These are phyloP conservation scores for Zele albiditarsus DNA, from an alignment of 2,888 invertebrate genomes.

Conservation along the genomic window DNA sequence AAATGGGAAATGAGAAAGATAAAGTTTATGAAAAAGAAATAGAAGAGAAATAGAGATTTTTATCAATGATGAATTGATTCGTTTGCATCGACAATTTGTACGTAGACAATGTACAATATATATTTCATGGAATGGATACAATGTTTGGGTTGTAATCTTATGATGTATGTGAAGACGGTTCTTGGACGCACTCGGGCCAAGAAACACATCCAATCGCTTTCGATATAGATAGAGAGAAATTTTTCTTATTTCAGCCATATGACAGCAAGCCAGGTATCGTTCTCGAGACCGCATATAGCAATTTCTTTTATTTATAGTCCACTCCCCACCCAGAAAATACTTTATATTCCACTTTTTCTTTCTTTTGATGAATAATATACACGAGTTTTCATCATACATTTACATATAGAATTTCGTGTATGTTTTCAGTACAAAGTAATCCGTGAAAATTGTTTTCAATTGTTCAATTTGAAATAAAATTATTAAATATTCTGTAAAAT, in stretches of 20 bases:
- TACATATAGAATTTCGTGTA: not conserved
- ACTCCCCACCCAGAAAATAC: not conserved
- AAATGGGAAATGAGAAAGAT: not conserved
- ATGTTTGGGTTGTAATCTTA: conserved; percentile 5
- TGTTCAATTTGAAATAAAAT: not conserved
- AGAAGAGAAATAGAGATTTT: not conserved
- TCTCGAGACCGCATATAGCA: not conserved
- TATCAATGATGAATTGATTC: not conserved
- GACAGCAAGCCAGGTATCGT: not conserved
- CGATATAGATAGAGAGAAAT: conserved; percentile 31
- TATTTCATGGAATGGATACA: not conserved
- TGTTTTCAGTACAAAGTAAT: not conserved
- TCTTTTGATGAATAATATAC: not conserved
- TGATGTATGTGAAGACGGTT: conserved; percentile 21
- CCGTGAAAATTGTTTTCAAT: not conserved
- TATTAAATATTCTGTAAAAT: not conserved
- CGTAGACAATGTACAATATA: not conserved
- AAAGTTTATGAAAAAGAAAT: not conserved
- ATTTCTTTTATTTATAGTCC: conserved; percentile 3
- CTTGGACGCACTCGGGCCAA: conserved; percentile 14
- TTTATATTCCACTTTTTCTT: not conserved
- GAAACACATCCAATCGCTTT: conserved; percentile 40
- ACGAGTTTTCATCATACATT: not conserved
- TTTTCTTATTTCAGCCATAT: conserved; percentile 15
- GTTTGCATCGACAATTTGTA: not conserved